phyloP scores from a whole-genome alignment of 2,797 vertebrate species.

The Masticophis lateralis region DNA sequence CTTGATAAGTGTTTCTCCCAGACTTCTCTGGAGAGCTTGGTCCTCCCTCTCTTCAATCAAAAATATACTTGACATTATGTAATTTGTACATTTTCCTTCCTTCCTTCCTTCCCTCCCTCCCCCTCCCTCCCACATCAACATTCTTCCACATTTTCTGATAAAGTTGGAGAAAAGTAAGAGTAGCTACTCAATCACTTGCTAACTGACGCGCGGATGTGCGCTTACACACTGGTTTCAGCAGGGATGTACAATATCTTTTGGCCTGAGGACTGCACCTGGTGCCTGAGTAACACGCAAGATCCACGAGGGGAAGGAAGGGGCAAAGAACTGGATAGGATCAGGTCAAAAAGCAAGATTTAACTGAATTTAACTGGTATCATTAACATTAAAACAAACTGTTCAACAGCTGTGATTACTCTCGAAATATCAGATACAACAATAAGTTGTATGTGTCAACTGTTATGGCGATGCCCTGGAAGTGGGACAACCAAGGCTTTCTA shows the following conservation, averaged over 20 bases:
- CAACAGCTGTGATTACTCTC: neutral
- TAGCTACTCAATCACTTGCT: neutral
- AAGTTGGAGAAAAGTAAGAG: neutral
- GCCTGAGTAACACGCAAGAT: neutral
- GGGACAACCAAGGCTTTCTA: neutral
- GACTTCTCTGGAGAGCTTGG: neutral
- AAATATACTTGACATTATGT: neutral
- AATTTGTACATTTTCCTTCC: neutral
- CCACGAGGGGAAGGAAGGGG: neutral
- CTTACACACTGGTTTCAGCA: neutral
- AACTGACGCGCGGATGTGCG: neutral
- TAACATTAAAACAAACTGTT: neutral
- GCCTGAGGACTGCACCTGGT: neutral
- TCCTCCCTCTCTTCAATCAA: neutral
- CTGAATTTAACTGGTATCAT: neutral
- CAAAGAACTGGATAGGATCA: neutral
- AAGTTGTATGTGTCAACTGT: neutral
- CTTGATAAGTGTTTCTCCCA: neutral
- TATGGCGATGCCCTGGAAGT: neutral
- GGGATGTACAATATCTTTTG: neutral
- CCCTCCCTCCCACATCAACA: neutral
- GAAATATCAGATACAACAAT: neutral
- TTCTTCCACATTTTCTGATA: neutral
- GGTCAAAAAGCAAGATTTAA: neutral
- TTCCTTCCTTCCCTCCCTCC: neutral